A percentile compares a stretch with the other conserved stretches of the same genome.
These are phyloP conservation scores for Mormyrus iriodes DNA, from an alignment of 2,113 vertebrate genomes.

Conservation along the genomic window DNA sequence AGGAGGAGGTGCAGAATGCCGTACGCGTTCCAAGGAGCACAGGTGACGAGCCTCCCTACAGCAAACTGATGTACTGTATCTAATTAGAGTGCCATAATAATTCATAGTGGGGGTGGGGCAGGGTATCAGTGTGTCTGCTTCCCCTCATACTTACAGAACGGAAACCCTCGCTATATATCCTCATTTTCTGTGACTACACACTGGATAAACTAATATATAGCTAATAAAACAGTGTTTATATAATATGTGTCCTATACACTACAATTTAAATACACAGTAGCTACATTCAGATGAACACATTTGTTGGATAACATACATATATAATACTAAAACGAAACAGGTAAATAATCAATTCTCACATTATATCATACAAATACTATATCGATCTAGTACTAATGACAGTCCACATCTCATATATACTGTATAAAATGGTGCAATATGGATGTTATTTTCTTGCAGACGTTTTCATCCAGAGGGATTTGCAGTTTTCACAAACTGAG, in stretches of 20 bases:
- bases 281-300: background rate
- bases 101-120: background rate
- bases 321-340: background rate
- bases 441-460: background rate
- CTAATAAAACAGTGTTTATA: background rate
- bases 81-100: background rate
- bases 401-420: background rate
- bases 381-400: background rate
- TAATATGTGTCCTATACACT: background rate
- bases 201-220: background rate
- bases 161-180: background rate
- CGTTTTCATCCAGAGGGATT: background rate
- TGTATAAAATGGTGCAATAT: background rate
- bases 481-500: background rate
- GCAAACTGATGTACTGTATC: conserved; percentile 10
- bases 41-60: conserved; percentile 4
- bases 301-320: background rate
- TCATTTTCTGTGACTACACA: background rate
- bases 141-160: background rate
- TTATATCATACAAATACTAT: background rate
- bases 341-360: background rate
- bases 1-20: background rate
- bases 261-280: background rate
- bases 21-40: background rate
- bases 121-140: background rate